Evolutionary conservation across 2,888 invertebrate genomes (phyloP).

Genomic region (Clusia tigrina): DNA sequence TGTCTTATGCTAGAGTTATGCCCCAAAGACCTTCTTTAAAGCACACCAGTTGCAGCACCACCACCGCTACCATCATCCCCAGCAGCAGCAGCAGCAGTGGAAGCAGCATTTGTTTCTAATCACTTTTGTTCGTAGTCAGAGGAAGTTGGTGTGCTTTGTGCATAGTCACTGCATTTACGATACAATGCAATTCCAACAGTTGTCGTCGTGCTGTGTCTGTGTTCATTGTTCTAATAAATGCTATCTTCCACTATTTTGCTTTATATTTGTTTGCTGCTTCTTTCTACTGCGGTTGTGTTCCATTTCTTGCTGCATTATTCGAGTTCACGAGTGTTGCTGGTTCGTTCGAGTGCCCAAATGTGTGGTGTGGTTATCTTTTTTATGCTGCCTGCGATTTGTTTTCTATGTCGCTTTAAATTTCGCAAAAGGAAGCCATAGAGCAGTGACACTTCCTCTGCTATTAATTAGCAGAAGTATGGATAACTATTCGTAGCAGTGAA

Average conservation of each 20-base stretch:
- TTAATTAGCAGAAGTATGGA: slow-evolving; percentile 40
- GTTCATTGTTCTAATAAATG: slow-evolving; percentile 4
- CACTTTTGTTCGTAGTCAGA: background rate
- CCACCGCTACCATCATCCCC: too few relatives aligned
- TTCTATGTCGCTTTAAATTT: background rate
- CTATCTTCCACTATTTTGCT: background rate
- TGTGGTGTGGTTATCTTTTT: background rate
- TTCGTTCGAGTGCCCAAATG: background rate
- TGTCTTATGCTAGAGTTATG: too few relatives aligned
- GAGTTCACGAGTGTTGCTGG: background rate
- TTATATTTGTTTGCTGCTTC: background rate
- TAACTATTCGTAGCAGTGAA: background rate
- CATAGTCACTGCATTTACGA: background rate
- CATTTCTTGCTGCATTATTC: background rate
- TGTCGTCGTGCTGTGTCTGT: background rate
- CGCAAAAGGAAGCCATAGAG: slow-evolving; percentile 39
- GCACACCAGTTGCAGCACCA: background rate
- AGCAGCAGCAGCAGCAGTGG: background rate
- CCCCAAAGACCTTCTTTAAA: too few relatives aligned
- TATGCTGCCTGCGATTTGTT: background rate
- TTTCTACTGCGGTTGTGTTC: background rate
- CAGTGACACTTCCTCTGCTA: slow-evolving; percentile 39
- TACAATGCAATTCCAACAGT: background rate
- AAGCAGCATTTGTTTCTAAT: background rate
- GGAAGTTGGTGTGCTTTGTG: too few relatives aligned